Evolutionary conservation across 2,888 invertebrate genomes (phyloP).

Genomic region (Palloptera scutellata): DNA sequence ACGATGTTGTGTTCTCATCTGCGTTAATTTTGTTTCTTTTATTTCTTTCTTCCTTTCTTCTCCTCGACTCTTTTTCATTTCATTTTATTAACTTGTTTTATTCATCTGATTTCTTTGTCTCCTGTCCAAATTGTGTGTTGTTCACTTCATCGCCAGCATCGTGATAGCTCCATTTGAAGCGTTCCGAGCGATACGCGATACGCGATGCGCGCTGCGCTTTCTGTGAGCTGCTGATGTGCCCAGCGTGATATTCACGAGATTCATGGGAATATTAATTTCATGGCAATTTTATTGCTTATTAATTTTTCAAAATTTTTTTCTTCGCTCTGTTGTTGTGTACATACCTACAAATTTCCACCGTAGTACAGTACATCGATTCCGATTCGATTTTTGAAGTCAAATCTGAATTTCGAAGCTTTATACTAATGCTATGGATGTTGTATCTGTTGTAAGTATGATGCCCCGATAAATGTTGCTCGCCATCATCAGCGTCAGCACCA

Average conservation of each 20-base stretch:
- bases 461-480: conserved; percentile 34
- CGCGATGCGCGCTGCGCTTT: conserved; percentile 10
- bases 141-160: not conserved
- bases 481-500: no score
- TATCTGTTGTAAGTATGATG: no score
- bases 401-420: conserved; percentile 2
- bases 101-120: conserved; percentile 18
- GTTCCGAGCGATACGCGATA: not conserved
- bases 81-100: conserved; percentile 1
- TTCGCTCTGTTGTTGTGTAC: conserved; percentile 12
- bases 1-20: conserved; percentile 4
- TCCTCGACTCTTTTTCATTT: not conserved
- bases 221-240: conserved; percentile 38
- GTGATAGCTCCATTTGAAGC: conserved; percentile 2
- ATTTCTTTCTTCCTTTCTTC: conserved; percentile 9
- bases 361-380: not conserved
- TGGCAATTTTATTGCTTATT: conserved; percentile 64
- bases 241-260: conserved; percentile 53
- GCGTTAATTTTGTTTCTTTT: conserved; percentile 3
- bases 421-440: conserved; percentile 33
- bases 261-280: conserved; percentile 64
- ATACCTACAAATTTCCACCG: not conserved
- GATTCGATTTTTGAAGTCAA: not conserved
- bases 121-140: conserved; percentile 11
- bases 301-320: conserved; percentile 49